Evolutionary conservation across 2,888 invertebrate species (phyloP).

Genomic region (Trimorus sp.): DNA sequence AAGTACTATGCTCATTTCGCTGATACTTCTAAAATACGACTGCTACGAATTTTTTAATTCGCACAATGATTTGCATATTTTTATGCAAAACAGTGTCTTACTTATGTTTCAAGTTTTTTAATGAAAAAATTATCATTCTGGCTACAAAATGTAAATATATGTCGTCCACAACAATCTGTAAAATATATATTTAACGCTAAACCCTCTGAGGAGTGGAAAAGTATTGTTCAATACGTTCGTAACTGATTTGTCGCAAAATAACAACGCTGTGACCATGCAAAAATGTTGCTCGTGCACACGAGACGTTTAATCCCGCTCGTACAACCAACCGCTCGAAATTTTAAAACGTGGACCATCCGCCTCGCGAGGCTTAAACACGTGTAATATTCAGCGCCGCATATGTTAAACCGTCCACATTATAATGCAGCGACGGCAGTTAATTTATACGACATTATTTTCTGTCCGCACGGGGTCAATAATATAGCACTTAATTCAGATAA

Average conservation of each 20-base stretch:
- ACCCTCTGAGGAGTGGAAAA: too few relatives aligned
- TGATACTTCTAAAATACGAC: too few relatives aligned
- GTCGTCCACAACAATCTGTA: too few relatives aligned
- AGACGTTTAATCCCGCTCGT: not conserved
- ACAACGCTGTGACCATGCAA: not conserved
- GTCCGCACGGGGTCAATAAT: slow-evolving; percentile 13
- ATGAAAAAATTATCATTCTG: too few relatives aligned
- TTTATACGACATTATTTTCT: slow-evolving; percentile 26
- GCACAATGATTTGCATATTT: too few relatives aligned
- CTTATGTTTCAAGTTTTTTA: too few relatives aligned
- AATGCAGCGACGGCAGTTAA: slow-evolving; percentile 19
- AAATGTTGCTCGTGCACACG: not conserved
- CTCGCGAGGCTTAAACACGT: slow-evolving; percentile 5
- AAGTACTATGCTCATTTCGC: too few relatives aligned
- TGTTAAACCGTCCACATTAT: slow-evolving; percentile 15
- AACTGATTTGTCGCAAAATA: not conserved
- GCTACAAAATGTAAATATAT: too few relatives aligned
- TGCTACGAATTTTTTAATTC: too few relatives aligned
- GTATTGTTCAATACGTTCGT: too few relatives aligned
- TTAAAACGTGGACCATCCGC: slow-evolving; percentile 7
- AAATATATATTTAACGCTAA: too few relatives aligned
- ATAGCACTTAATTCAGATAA: slow-evolving; percentile 19
- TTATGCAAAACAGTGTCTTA: too few relatives aligned
- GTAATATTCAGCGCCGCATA: slow-evolving; percentile 4
- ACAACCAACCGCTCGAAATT: slow-evolving; percentile 5